A percentile compares a stretch with the other conserved stretches of the same genome.
These are phyloP conservation scores for Archocentrus centrarchus DNA, from an alignment of 2,113 vertebrate genomes.

Conservation along the genomic window DNA sequence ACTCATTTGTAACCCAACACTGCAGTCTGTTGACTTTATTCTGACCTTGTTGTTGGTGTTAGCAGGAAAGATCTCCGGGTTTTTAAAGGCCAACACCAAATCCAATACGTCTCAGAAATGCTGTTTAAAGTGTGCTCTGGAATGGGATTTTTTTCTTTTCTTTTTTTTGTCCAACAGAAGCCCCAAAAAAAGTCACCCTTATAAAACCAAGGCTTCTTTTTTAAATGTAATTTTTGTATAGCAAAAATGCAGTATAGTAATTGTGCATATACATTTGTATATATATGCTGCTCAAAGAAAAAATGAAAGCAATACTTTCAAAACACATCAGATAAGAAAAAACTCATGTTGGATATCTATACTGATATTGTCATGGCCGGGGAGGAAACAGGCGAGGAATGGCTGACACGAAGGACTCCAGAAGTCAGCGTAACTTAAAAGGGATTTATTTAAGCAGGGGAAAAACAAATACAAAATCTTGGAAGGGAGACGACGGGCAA, in stretches of 20 bases:
- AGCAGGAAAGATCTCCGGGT: background rate
- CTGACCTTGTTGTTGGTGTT: conserved; percentile 15
- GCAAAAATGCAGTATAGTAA: rapidly evolving
- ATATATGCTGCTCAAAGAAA: too few relatives aligned
- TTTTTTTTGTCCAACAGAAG: rapidly evolving
- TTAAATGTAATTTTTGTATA: rapidly evolving
- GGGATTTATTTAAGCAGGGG: too few relatives aligned
- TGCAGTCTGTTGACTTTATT: conserved; percentile 34
- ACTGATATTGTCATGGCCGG: too few relatives aligned
- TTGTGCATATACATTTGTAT: rapidly evolving
- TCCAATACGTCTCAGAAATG: background rate
- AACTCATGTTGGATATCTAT: too few relatives aligned
- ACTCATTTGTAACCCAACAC: conserved; percentile 82
- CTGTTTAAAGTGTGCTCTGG: background rate
- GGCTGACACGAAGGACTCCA: too few relatives aligned
- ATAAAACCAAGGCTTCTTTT: rapidly evolving
- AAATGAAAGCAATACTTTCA: too few relatives aligned
- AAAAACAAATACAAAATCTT: too few relatives aligned
- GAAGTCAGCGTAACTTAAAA: too few relatives aligned
- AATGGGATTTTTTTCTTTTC: background rate
- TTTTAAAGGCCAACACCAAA: background rate
- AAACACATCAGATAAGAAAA: too few relatives aligned
- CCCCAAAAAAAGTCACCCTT: rapidly evolving
- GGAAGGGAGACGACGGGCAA: too few relatives aligned
- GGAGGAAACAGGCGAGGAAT: too few relatives aligned